phyloP scores from a whole-genome alignment of 2,797 vertebrate genomes.

The Gallinago solitaria region DNA sequence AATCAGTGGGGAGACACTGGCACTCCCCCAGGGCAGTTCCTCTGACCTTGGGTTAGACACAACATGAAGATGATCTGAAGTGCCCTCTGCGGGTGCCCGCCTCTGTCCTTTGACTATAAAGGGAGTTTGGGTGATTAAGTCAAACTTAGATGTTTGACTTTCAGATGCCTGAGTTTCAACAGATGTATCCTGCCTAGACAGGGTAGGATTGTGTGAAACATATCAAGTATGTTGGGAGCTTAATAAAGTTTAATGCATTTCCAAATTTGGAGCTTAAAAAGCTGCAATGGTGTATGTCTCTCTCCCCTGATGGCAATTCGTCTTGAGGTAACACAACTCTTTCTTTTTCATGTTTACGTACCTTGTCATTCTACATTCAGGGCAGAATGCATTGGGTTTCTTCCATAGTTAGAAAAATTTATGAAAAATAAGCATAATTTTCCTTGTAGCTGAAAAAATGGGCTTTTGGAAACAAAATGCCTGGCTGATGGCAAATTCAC shows the following conservation, averaged over 20 bases:
- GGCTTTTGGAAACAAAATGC: background rate
- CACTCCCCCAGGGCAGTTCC: background rate
- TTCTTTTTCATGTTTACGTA: background rate
- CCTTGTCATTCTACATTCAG: background rate
- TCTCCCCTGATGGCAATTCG: background rate
- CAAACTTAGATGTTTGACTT: background rate
- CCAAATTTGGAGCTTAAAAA: conserved; percentile 16
- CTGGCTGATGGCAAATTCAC: background rate
- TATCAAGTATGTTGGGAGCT: background rate
- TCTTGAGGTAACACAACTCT: background rate
- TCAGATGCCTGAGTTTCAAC: background rate
- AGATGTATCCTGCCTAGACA: background rate
- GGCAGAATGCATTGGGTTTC: background rate
- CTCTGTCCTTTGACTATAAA: background rate
- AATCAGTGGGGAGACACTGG: background rate
- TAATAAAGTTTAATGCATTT: background rate
- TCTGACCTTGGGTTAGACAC: background rate
- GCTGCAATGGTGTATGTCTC: background rate
- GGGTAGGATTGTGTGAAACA: background rate
- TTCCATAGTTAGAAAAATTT: background rate
- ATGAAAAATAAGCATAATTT: background rate
- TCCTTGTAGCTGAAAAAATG: background rate
- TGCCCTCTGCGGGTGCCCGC: background rate
- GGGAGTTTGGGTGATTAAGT: background rate
- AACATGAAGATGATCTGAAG: fast-evolving